Base-by-base conservation (phyloP, 2,888 invertebrate genomes). In the Tryphoninae sp. region DNA sequence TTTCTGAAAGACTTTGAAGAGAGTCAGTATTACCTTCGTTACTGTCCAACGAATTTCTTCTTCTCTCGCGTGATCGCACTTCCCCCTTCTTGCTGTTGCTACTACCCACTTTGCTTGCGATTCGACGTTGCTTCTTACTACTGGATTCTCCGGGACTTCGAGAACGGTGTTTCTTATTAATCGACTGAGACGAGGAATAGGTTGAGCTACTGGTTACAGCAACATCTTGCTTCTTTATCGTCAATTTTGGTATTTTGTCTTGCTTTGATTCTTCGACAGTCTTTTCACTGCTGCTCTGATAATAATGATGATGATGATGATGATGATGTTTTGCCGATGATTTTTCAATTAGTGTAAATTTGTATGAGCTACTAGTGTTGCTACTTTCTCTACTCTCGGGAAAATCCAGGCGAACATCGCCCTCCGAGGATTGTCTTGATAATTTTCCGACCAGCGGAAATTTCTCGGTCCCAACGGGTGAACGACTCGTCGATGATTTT, bases 181-280 rank as follows among this genome's bases (percentile, higher is more conserved):
- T 19, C 33, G 77, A 71, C 1, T 78, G 71, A 9, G 59, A 74
- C 7, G 67, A 64, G 9, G 69, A 65, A 13, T 78, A 73, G 1
- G 58, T 65, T 2, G 71, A 75, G 11, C 64, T 68, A 4, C 61
- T 53, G 3, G 33, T 4, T 8, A n/a, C 26, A 16, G 53, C 58
- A 2, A 65, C 81, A 40, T 86, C 88, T 4, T 84, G 84, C 16
- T 81, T 90, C 42, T 81, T 86, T n/a, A 88, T 83, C 64, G 88
- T 89, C 16, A 88, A 62, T 73, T 87, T 88, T 53, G 86, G 88
- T 78, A 88, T 84, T 82, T 76, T 87, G 1, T 85, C 85, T 7
- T 76, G 81, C 6, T 58, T 51, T n/a, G 42, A 22, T 23, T 84
- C 80, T 9, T 76, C 67, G 0, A 75, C 78, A 8, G 23, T 11